Evolutionary conservation across 2,888 invertebrate species (phyloP), one percentile per base, ranked within the genome.

Genomic region (Aspidapion aeneum): DNA sequence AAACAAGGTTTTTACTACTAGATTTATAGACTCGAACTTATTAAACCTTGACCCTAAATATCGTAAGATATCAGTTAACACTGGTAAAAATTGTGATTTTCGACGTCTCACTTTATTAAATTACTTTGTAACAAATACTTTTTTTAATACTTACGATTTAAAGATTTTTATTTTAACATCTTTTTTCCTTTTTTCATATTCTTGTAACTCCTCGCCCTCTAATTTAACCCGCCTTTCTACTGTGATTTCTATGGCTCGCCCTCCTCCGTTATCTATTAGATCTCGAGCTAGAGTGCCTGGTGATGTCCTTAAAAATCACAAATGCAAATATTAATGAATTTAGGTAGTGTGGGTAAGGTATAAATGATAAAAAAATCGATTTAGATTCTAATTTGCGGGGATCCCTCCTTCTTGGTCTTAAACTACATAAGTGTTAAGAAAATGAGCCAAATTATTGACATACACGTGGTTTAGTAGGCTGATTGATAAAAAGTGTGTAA

Each of bases 241-340:
- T 60, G 87, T 86, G 64, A 94, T 76, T 71, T 90, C 90, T 19
- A 93, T 83, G 57, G 85, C 86, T 50, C 91, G 82, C 69, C 90
- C 87, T 0, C 89, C 88, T 0, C 90, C 90, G 52, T 67, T 65
- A 66, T 93, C 93, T 48, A 93, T 85, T 55, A 94, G 82, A 70
- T 93, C 90, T 62, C 92, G 84, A 0, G 91, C 91, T 58, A 94
- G 76, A 0, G 93, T 93, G 9, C 93, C 93, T 0, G 91, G 91
- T 0, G 91, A 90, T 0, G 91, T 89, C 75, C 93, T 89, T 74
- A 63, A 73, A 56, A 21, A 22, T n/a, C n/a, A n/a, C n/a, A n/a
- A n/a, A n/a, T 19, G 50, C 20, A 3, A 18, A 18, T 55, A 20
- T n/a, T 7, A 48, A n/a, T n/a, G n/a, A n/a, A n/a, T n/a, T n/a